Evolutionary conservation across 1,140 invertebrate species (phyloP).

Genomic region (Phymastichus coffea): DNA sequence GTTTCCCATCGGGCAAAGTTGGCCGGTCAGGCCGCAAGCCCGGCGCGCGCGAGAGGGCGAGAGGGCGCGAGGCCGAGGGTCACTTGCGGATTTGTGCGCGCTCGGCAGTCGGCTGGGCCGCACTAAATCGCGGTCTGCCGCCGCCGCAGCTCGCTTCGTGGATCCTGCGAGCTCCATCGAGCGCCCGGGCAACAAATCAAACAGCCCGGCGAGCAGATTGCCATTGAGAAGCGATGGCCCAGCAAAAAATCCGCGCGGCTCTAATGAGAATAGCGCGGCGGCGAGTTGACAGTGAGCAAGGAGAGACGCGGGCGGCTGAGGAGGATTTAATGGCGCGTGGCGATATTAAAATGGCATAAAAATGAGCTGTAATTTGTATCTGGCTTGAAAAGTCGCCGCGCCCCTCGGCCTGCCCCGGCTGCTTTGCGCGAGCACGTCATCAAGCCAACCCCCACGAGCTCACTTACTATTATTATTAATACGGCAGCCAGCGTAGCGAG

Average conservation of each 20-base stretch:
- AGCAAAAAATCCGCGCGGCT: background rate
- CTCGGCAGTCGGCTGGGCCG: slow-evolving; percentile 24
- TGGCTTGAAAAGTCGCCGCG: slow-evolving; percentile 46
- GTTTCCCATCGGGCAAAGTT: no score
- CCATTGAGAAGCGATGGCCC: slow-evolving; percentile 54
- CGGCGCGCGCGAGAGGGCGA: slow-evolving; percentile 42
- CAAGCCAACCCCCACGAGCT: slow-evolving; percentile 1
- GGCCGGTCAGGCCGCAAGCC: background rate
- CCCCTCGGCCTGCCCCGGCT: no score
- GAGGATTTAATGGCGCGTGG: slow-evolving; percentile 53
- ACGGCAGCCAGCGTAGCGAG: slow-evolving; percentile 42
- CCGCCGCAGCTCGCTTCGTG: background rate
- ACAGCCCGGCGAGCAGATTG: slow-evolving; percentile 37
- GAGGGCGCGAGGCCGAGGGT: slow-evolving; percentile 42
- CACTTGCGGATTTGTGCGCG: slow-evolving; percentile 51
- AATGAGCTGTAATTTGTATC: slow-evolving; percentile 58
- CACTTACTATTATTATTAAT: slow-evolving; percentile 48
- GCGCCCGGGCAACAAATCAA: background rate
- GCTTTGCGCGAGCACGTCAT: slow-evolving; percentile 22
- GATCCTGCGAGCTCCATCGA: background rate
- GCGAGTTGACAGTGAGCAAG: slow-evolving; percentile 10
- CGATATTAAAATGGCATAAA: slow-evolving; percentile 59
- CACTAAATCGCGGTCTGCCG: slow-evolving; percentile 33
- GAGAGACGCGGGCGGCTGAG: slow-evolving; percentile 5
- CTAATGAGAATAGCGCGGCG: background rate